A percentile compares a stretch with the other conserved stretches of the same genome.
phyloP scores from a whole-genome alignment of 1,140 invertebrate genomes.

The Heliconius himera region DNA sequence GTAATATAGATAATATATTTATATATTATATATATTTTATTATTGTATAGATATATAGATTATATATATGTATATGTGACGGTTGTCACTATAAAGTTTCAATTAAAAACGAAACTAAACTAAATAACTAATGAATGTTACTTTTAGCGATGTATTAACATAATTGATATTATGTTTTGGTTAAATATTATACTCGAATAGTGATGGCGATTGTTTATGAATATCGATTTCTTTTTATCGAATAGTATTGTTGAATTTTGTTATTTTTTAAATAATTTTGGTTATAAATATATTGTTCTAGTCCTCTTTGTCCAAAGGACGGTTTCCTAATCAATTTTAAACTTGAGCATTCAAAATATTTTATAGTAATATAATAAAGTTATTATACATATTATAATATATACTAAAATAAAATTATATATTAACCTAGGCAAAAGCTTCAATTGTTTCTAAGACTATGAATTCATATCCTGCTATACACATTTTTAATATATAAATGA shows the following conservation, averaged over 20 bases:
- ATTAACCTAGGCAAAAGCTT: too few species aligned
- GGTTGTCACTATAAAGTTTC: conserved; percentile 25
- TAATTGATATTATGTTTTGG: conserved; percentile 28
- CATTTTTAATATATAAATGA: neutral
- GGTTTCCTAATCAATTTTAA: neutral
- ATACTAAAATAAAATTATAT: too few species aligned
- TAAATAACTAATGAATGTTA: conserved; percentile 25
- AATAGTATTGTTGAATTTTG: neutral
- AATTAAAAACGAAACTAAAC: conserved; percentile 13
- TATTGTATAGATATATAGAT: conserved; percentile 32
- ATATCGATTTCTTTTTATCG: neutral
- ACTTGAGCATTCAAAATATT: neutral
- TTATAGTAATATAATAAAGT: neutral
- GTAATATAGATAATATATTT: conserved; percentile 23
- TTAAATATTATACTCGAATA: conserved; percentile 13
- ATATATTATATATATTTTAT: conserved; percentile 14
- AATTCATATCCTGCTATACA: neutral
- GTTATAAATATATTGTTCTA: neutral
- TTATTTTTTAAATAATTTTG: neutral
- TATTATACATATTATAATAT: too few species aligned
- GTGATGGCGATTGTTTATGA: conserved; percentile 5
- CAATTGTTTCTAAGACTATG: too few species aligned
- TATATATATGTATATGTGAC: conserved; percentile 38
- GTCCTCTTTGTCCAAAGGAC: neutral
- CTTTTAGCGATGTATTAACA: conserved; percentile 34